phyloP scores from a whole-genome alignment of 2,888 invertebrate species.

The Leucophenga montana region DNA sequence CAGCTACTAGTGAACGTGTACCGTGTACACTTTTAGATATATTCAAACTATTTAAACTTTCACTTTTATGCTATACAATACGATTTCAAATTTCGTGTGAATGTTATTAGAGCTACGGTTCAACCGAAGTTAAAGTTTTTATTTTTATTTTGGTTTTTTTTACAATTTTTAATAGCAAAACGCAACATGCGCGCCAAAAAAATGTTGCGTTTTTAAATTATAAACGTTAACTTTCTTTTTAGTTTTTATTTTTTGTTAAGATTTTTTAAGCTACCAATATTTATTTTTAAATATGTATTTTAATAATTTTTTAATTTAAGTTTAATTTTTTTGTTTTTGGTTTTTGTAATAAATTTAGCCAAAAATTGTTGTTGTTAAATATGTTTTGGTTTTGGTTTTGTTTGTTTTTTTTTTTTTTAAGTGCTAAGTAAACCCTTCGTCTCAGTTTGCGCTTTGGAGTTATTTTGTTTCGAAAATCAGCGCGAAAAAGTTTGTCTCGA shows the following conservation, averaged over 20 bases:
- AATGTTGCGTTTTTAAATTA: slow-evolving; percentile 48
- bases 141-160: slow-evolving; percentile 30
- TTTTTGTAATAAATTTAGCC: slow-evolving; percentile 30
- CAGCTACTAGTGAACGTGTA: no score
- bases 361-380: slow-evolving; percentile 27
- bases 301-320: no score
- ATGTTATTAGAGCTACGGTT: no score
- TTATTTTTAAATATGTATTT: not conserved
- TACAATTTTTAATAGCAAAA: slow-evolving; percentile 17
- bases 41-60: no score
- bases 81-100: no score
- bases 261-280: slow-evolving; percentile 43
- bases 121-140: no score
- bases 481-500: slow-evolving; percentile 17
- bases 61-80: no score
- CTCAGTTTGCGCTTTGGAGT: not conserved
- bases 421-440: slow-evolving; percentile 19
- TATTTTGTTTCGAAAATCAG: slow-evolving; percentile 25
- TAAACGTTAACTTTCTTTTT: slow-evolving; percentile 49
- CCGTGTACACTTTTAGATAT: no score
- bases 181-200: slow-evolving; percentile 57
- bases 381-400: no score
- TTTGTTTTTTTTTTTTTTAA: slow-evolving; percentile 25
- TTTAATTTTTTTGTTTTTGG: slow-evolving; percentile 30
- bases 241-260: slow-evolving; percentile 15